phyloP scores from a whole-genome alignment of 2,113 vertebrate genomes.

The zebrafish (Danio rerio) region DNA sequence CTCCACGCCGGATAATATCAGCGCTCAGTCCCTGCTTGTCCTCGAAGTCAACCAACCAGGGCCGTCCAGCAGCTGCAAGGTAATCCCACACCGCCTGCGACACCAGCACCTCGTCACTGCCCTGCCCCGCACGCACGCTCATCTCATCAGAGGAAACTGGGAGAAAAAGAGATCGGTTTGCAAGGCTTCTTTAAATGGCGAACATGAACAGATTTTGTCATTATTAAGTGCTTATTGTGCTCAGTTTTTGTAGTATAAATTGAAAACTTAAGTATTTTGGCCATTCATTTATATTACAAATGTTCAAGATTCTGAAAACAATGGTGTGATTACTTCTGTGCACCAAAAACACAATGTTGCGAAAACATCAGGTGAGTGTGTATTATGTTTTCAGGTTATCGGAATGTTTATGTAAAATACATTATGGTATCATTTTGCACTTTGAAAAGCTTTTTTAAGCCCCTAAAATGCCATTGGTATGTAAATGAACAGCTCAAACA shows the following conservation, averaged over 20 bases:
- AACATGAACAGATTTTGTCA: neutral
- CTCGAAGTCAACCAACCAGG: slow-evolving; percentile 89
- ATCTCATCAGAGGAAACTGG: slow-evolving; percentile 83
- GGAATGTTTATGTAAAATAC: too few species aligned
- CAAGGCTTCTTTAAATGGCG: neutral
- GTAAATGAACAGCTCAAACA: too few species aligned
- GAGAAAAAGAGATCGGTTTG: slow-evolving; percentile 46
- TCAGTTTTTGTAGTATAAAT: neutral
- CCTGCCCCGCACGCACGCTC: slow-evolving; percentile 84
- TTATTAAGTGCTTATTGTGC: neutral
- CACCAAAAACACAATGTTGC: too few species aligned
- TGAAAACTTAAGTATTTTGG: too few species aligned
- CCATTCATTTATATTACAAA: too few species aligned
- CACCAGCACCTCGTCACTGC: slow-evolving; percentile 90
- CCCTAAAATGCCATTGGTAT: too few species aligned
- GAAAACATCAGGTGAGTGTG: too few species aligned
- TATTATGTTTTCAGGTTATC: too few species aligned
- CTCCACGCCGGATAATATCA: slow-evolving; percentile 86
- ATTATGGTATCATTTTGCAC: too few species aligned
- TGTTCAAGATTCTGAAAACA: too few species aligned
- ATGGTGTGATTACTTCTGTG: too few species aligned
- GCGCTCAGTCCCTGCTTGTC: slow-evolving; percentile 88
- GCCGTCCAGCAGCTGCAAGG: slow-evolving; percentile 85
- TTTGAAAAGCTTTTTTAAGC: too few species aligned
- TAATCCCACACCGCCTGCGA: slow-evolving; percentile 93